These are phyloP conservation scores for Speoplatyrhinus poulsoni DNA, from an alignment of 2,113 vertebrate genomes.

Conservation along the genomic window DNA sequence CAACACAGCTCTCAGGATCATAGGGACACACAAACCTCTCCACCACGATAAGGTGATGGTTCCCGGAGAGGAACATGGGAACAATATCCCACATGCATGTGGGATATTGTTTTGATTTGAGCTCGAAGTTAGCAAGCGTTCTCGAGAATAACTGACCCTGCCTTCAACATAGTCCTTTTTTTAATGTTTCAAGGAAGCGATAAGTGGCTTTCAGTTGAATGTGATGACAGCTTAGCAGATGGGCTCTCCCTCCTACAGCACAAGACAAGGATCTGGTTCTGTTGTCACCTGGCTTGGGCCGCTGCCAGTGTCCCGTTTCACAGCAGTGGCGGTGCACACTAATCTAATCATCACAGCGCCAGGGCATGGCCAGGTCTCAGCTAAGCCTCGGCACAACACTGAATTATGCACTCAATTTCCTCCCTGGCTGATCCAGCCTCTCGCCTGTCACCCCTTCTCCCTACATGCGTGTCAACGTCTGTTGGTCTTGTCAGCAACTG, in stretches of 20 bases:
- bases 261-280: slow-evolving; percentile 36
- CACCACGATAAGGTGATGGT: too few species aligned
- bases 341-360: slow-evolving; percentile 62
- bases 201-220: neutral
- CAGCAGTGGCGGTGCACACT: slow-evolving; percentile 47
- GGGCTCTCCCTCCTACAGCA: slow-evolving; percentile 13
- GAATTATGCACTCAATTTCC: slow-evolving; percentile 70
- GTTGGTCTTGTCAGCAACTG: slow-evolving; percentile 49
- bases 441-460: slow-evolving; percentile 40
- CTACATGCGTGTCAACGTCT: slow-evolving; percentile 30
- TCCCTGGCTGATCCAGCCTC: slow-evolving; percentile 46
- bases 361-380: slow-evolving; percentile 44
- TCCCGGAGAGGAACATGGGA: too few species aligned
- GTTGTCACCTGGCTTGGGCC: slow-evolving; percentile 23
- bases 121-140: too few species aligned
- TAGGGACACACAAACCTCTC: too few species aligned
- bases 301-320: slow-evolving; percentile 41
- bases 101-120: too few species aligned
- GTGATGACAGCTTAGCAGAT: neutral
- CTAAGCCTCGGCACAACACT: slow-evolving; percentile 47
- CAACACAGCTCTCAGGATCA: too few species aligned
- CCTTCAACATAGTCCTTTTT: neutral
- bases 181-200: slow-evolving; percentile 13
- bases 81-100: too few species aligned
- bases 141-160: too few species aligned